phyloP scores from a whole-genome alignment of 2,888 invertebrate species.

The Mystacides longicornis region DNA sequence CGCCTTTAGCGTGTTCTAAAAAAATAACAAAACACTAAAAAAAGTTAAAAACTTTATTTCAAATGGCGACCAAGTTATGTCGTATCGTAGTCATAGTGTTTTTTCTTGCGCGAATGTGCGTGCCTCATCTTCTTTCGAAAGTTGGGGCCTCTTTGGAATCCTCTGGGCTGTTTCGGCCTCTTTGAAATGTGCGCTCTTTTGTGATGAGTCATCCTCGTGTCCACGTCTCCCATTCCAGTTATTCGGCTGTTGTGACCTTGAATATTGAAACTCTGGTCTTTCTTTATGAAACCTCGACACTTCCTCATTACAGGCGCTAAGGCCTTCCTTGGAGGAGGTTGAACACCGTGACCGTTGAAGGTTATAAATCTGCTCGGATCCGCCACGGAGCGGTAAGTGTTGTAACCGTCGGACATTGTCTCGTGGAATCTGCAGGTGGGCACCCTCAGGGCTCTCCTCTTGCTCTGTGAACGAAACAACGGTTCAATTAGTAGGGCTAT shows the following conservation, averaged over 20 bases:
- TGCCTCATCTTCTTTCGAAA: slow-evolving; percentile 35
- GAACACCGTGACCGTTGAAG: slow-evolving; percentile 54
- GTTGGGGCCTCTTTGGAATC: slow-evolving; percentile 39
- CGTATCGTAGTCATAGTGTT: slow-evolving; percentile 25
- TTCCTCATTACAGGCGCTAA: slow-evolving; percentile 40
- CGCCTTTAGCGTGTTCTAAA: not conserved
- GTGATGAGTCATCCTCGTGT: slow-evolving; percentile 23
- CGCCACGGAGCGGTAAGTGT: slow-evolving; percentile 55
- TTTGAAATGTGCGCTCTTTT: slow-evolving; percentile 26
- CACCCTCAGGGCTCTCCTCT: slow-evolving; percentile 52
- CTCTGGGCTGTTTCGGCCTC: slow-evolving; percentile 31
- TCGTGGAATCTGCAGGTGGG: slow-evolving; percentile 58
- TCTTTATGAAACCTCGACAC: slow-evolving; percentile 58
- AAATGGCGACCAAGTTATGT: slow-evolving; percentile 43
- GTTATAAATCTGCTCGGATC: slow-evolving; percentile 55
- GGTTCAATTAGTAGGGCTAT: too few species aligned
- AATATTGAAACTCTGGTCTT: slow-evolving; percentile 50
- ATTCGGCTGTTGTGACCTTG: slow-evolving; percentile 52
- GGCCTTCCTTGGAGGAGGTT: slow-evolving; percentile 44
- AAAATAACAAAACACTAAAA: slow-evolving; percentile 27
- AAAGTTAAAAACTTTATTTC: slow-evolving; percentile 56
- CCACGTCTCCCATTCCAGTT: slow-evolving; percentile 39
- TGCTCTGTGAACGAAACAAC: slow-evolving; percentile 28
- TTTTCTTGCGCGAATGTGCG: slow-evolving; percentile 41
- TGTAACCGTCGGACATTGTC: slow-evolving; percentile 54